phyloP scores from a whole-genome alignment of 2,113 vertebrate genomes.

The Aleadryas rufinucha region DNA sequence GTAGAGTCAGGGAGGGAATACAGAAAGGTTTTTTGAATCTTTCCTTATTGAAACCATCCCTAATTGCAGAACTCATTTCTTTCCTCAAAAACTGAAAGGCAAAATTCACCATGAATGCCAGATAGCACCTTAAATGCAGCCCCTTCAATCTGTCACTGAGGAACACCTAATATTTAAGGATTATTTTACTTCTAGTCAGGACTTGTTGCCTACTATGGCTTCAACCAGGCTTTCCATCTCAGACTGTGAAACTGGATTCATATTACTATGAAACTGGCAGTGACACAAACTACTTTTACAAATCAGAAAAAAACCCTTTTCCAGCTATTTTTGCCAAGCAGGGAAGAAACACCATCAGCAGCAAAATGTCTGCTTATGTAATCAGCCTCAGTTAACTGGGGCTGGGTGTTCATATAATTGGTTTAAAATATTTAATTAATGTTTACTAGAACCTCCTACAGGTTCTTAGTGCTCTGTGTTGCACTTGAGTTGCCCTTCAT shows the following conservation, averaged over 20 bases:
- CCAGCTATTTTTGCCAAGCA: neutral
- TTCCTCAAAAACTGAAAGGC: neutral
- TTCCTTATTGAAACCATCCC: neutral
- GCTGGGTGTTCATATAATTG: neutral
- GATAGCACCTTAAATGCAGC: neutral
- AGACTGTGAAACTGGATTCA: neutral
- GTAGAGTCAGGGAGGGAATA: neutral
- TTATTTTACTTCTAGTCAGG: neutral
- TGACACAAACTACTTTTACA: neutral
- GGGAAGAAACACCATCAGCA: neutral
- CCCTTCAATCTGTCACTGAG: neutral
- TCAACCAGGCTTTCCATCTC: neutral
- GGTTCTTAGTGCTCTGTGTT: neutral
- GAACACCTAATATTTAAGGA: neutral
- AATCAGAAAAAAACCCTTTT: neutral
- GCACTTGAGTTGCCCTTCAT: neutral
- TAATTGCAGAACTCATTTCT: neutral
- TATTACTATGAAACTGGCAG: neutral
- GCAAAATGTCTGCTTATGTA: neutral
- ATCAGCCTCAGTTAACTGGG: neutral
- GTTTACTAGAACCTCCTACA: neutral
- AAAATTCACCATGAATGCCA: neutral
- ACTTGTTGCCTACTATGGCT: neutral
- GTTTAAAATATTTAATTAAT: constrained; percentile 11
- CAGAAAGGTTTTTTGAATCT: neutral